These are phyloP conservation scores for Heliocidaris erythrogramma DNA, from an alignment of 35 echinoderm and acorn worm genomes.

Conservation along the genomic window DNA sequence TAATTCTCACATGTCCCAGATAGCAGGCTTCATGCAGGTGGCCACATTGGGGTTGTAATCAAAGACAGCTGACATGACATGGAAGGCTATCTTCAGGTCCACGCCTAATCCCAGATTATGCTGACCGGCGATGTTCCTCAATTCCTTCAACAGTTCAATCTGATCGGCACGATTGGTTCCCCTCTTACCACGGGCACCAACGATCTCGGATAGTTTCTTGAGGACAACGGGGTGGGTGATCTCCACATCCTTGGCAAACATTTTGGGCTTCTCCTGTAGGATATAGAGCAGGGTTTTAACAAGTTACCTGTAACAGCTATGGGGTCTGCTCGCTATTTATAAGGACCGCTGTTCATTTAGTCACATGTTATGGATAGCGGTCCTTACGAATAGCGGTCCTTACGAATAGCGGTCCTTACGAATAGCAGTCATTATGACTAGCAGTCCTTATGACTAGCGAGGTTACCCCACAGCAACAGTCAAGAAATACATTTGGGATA, in stretches of 20 bases:
- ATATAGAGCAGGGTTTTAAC: no score
- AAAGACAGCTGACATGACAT: conserved; percentile 84
- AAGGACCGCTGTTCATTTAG: no score
- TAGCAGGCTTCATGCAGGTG: conserved; percentile 84
- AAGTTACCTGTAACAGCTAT: no score
- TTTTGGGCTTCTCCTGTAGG: conserved; percentile 75
- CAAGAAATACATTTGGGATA: no score
- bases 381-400: no score
- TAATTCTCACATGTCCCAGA: conserved; percentile 88
- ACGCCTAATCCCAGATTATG: conserved; percentile 76
- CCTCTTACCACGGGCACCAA: conserved; percentile 75
- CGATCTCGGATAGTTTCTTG: conserved; percentile 85
- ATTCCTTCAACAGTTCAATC: conserved; percentile 79
- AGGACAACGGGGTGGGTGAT: conserved; percentile 86
- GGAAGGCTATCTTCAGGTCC: conserved; percentile 84
- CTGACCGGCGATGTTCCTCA: conserved; percentile 74
- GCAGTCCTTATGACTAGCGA: no score
- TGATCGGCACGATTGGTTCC: conserved; percentile 86
- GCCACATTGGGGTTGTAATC: conserved; percentile 96
- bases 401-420: no score
- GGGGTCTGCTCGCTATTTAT: no score
- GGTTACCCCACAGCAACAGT: no score
- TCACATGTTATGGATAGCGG: no score
- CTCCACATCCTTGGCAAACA: conserved; percentile 96
- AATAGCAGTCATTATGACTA: no score